Evolutionary conservation across 1,140 invertebrate species (phyloP), one percentile per base, ranked within the genome.

Genomic region (Drosophila pandora): DNA sequence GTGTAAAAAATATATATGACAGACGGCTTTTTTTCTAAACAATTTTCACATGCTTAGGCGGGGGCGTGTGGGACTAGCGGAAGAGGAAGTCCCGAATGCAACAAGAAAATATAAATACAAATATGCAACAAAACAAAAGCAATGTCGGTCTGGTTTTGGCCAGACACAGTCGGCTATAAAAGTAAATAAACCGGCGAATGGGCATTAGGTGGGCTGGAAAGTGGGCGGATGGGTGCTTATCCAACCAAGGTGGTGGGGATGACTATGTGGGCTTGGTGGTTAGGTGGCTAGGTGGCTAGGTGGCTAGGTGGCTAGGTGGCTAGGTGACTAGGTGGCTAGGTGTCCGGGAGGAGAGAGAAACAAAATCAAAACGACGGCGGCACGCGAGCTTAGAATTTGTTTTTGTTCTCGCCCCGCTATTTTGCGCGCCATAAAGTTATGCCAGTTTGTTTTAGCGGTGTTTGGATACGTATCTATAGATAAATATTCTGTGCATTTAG

Each of bases 361-460:
- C 72, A 75, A 82, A 83, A 67, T 32, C 80, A 53, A 55, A 71
- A 48, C 60, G 54, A 37, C 39, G 62, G 56, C 78, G 65, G 67
- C 83, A 88, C 75, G 79, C 84, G 79, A 89, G 59, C 77, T 87
- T 87, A 87, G 83, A 88, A 78, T 82, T 85, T 82, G 75, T 88
- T 69, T 76, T 54, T 61, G 60, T 69, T 56, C 47, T 21, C 50
- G 49, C 54, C 21, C 41, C 13, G 10, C 8, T 32, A 23, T 47
- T 54, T 47, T 37, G 25, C 47, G 47, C 30, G 61, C 60, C 55
- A 79, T 75, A 74, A 67, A 83, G 47, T 69, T 64, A 83, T 78
- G 52, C 39, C 57, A 47, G 65, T 68, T 68, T 68, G 64, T 45
- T 68, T 67, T 67, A 65, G n/a, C 39, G 32, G 8, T 39, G 23